A percentile compares a stretch with the other conserved stretches of the same genome.
These are phyloP conservation scores for Dermatophagoides farinae DNA, from an alignment of 1,140 invertebrate genomes.

Conservation along the genomic window DNA sequence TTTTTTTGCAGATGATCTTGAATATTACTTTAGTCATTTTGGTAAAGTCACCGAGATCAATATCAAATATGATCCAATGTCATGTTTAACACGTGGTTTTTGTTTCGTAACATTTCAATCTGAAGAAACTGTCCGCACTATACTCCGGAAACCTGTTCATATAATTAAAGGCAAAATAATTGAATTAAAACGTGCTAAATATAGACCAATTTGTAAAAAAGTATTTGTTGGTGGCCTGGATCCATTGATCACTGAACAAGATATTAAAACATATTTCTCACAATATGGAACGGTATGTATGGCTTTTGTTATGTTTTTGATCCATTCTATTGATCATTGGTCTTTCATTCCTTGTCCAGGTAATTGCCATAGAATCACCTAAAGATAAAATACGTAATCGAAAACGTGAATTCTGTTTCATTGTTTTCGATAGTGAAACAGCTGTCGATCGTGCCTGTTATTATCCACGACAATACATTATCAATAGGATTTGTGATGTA, in stretches of 20 bases:
- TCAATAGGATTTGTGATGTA: constrained; percentile 77
- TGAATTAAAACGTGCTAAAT: constrained; percentile 83
- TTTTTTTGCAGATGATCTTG: constrained; percentile 57
- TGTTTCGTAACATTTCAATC: constrained; percentile 81
- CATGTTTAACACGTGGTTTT: constrained; percentile 69
- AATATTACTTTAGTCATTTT: constrained; percentile 68
- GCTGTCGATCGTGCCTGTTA: constrained; percentile 73
- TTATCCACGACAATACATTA: constrained; percentile 72
- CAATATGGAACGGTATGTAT: constrained; percentile 65
- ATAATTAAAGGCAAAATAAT: constrained; percentile 88
- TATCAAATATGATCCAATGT: constrained; percentile 79
- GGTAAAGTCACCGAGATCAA: constrained; percentile 80
- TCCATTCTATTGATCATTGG: not conserved
- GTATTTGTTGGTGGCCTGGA: constrained; percentile 84
- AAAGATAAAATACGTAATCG: constrained; percentile 89
- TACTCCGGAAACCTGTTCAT: constrained; percentile 46
- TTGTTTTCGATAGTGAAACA: constrained; percentile 79
- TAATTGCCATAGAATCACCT: constrained; percentile 81
- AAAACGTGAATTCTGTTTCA: constrained; percentile 81
- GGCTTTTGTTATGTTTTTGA: not conserved
- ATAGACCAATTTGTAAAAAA: constrained; percentile 56
- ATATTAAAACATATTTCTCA: constrained; percentile 71
- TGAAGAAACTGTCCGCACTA: constrained; percentile 70
- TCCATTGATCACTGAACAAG: constrained; percentile 67
- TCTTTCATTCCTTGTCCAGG: constrained; percentile 33